phyloP scores from a whole-genome alignment of 2,888 invertebrate genomes.

The Folsomia manolachei region DNA sequence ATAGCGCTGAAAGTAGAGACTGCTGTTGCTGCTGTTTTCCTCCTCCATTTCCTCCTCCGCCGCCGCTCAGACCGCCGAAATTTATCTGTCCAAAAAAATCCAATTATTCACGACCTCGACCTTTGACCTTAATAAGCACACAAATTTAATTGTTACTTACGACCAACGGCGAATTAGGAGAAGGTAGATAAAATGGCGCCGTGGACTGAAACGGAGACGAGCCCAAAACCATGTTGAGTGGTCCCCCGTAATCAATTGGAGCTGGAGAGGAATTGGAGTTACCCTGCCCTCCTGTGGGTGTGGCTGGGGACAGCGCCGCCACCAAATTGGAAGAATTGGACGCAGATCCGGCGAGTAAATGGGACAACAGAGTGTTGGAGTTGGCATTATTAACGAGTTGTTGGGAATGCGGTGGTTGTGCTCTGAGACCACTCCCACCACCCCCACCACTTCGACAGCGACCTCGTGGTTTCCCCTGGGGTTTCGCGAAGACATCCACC shows the following conservation, averaged over 20 bases:
- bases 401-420: conserved; percentile 15
- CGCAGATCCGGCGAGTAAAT: conserved; percentile 46
- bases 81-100: conserved; percentile 43
- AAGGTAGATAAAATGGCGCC: not conserved
- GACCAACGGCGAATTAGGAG: not conserved
- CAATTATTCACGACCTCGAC: no score
- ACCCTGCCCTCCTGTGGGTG: not conserved
- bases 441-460: conserved; percentile 61
- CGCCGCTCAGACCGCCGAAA: conserved; percentile 33
- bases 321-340: no score
- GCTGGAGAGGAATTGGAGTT: not conserved
- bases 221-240: not conserved
- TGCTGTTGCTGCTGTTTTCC: conserved; percentile 25
- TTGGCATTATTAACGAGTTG: conserved; percentile 54
- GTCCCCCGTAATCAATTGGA: not conserved
- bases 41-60: conserved; percentile 34
- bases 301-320: conserved; percentile 17
- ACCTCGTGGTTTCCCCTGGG: conserved; percentile 54
- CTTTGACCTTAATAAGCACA: no score
- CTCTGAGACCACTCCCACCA: not conserved
- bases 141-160: not conserved
- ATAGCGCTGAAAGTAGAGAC: conserved; percentile 1
- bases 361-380: conserved; percentile 46
- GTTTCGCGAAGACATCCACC: conserved; percentile 19
- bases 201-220: not conserved